Base-by-base conservation (phyloP, 2,113 vertebrate genomes). In the Ciconia stormi region DNA sequence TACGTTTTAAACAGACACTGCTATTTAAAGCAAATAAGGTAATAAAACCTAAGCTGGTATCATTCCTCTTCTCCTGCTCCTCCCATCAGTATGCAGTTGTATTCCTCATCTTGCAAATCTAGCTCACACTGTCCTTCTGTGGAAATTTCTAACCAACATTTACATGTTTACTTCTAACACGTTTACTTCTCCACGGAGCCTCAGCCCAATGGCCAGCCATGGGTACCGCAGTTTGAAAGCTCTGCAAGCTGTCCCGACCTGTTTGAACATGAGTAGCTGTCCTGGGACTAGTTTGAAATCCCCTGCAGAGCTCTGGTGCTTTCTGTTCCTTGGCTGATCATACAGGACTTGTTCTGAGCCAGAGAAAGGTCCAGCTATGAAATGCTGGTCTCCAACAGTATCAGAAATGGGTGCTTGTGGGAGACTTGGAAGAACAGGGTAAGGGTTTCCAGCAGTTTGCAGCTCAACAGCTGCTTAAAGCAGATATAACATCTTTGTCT, bases 41-140 rank as follows among this genome's bases (percentile, higher is more conserved):
- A 71, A 74, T 40, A 78, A 63, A 92, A 25, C 21, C 58, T 82
- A 5, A 79, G 59, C 32, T 46, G 42, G 12, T 80, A 46, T 8
- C 9, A 40, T 49, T 70, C 23, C 20, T 77, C 19, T 42, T 23
- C 46, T 67, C 34, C 25, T 53, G 3, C 0, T 0, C 29, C 8
- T 76, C 46, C 65, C 25, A 40, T 89, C 23, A 14, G 25, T 11
- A 16, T 26, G 27, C 26, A 65, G 20, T 15, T 77, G 8, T 40
- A 32, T 12, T 27, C 26, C n/a, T 78, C 59, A 26, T 55, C 30
- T 82, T 77, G 46, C 58, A 77, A 69, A 47, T 67, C 36, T 38
- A 40, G 13, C 72, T 82, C 32, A 16, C 2, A 0, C 10, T 27
- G 21, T 38, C 52, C 53, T 84, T 32, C 55, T 16, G 9, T 58